Conservation (phyloP, 2,888 invertebrate genomes). For the Gibbula magus region DNA sequence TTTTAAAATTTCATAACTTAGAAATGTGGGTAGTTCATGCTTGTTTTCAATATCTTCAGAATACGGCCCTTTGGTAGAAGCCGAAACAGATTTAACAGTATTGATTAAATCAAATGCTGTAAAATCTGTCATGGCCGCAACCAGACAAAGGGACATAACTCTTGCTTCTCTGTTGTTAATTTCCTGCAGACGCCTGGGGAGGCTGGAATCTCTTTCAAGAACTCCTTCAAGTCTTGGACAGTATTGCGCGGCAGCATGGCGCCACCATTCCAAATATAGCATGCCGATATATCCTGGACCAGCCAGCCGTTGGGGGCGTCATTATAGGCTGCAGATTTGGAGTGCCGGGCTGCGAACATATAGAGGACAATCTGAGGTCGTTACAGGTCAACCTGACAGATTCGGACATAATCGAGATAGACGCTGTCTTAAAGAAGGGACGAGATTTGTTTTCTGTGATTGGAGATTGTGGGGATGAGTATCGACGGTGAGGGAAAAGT, state of each 20-base stretch:
- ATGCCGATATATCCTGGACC: neutral
- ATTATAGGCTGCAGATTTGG: slow-evolving; percentile 21
- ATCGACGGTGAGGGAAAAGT: neutral
- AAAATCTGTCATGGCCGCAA: neutral
- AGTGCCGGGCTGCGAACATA: slow-evolving; percentile 19
- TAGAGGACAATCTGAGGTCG: slow-evolving; percentile 1
- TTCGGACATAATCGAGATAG: neutral
- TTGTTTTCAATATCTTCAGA: no score
- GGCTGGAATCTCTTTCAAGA: slow-evolving; percentile 20
- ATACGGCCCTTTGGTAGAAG: no score
- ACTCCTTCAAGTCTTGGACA: slow-evolving; percentile 8
- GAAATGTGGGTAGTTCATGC: no score
- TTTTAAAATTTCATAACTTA: no score
- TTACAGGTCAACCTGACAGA: neutral
- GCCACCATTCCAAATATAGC: slow-evolving; percentile 20
- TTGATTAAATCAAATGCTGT: neutral
- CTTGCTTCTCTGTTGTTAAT: neutral
- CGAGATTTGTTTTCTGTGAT: neutral
- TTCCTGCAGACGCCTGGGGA: slow-evolving; percentile 24
- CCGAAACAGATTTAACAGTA: no score
- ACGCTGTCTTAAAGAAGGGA: slow-evolving; percentile 16
- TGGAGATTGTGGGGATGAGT: slow-evolving; percentile 21
- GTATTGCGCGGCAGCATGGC: neutral
- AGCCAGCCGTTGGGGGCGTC: slow-evolving; percentile 22
- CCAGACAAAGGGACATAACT: neutral